phyloP scores from a whole-genome alignment of 2,797 vertebrate genomes.

The Bucorvus abyssinicus region DNA sequence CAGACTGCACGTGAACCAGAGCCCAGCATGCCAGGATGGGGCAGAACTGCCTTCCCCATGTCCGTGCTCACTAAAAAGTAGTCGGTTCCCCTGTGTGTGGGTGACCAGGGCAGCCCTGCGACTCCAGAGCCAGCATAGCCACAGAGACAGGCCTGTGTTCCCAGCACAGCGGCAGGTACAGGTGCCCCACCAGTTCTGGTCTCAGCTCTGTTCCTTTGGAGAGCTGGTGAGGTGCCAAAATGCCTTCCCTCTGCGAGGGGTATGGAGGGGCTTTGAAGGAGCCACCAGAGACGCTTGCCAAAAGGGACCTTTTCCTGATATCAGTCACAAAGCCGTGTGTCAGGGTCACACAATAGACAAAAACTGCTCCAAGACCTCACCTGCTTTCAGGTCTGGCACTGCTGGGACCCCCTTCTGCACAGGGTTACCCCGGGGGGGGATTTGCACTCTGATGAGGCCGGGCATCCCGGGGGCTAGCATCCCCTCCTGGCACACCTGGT shows the following conservation, averaged over 20 bases:
- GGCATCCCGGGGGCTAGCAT: not conserved
- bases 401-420: not conserved
- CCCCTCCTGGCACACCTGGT: not conserved
- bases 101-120: not conserved
- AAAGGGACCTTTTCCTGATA: not conserved
- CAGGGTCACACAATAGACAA: accelerated
- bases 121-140: not conserved
- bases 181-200: not conserved
- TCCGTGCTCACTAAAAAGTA: accelerated
- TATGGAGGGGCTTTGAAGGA: not conserved
- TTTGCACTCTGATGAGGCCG: not conserved
- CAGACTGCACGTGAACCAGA: not conserved
- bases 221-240: not conserved
- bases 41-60: not conserved
- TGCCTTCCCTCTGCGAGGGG: not conserved
- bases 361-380: not conserved
- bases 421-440: not conserved
- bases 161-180: not conserved
- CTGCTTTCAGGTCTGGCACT: not conserved
- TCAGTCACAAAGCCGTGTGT: not conserved
- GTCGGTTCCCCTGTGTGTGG: accelerated
- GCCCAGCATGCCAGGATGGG: not conserved
- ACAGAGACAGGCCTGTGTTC: not conserved
- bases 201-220: not conserved
- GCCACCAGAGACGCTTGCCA: not conserved